Conservation (phyloP, 1,140 invertebrate species). For the Micrasema minimum region DNA sequence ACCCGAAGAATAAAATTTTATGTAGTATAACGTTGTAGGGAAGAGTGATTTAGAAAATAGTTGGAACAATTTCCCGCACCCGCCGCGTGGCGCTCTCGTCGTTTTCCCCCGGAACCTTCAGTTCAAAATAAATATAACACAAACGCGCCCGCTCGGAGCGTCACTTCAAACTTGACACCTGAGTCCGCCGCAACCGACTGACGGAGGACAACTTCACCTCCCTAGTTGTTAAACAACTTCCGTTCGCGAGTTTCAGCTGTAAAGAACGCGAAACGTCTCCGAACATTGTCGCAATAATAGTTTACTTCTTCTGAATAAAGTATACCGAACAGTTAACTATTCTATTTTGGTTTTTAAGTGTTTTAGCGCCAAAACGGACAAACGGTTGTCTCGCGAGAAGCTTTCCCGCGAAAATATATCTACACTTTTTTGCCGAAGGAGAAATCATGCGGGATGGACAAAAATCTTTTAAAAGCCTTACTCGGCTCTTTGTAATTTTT, state of each 20-base stretch:
- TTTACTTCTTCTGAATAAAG: neutral
- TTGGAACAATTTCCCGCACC: constrained; percentile 10
- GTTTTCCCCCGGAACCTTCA: constrained; percentile 31
- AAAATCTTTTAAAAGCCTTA: neutral
- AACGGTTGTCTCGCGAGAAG: neutral
- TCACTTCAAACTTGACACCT: constrained; percentile 18
- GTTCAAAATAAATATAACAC: constrained; percentile 20
- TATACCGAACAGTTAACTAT: neutral
- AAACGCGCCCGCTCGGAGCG: constrained; percentile 11
- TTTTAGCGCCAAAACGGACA: too few relatives aligned
- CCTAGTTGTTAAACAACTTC: neutral
- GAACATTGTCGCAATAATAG: neutral
- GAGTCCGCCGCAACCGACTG: neutral
- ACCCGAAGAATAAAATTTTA: too few relatives aligned
- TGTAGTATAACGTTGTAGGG: too few relatives aligned
- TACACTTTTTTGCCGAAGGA: neutral
- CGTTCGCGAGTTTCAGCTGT: neutral
- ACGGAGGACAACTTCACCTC: neutral
- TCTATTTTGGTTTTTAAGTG: too few relatives aligned
- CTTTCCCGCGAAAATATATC: neutral
- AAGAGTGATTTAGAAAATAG: neutral
- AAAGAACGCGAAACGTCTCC: neutral
- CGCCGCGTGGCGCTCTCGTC: constrained; percentile 13
- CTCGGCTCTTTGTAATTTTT: neutral
- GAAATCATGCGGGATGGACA: neutral